phyloP scores from a whole-genome alignment of 1,140 invertebrate genomes.

The Agrypnia vestita region DNA sequence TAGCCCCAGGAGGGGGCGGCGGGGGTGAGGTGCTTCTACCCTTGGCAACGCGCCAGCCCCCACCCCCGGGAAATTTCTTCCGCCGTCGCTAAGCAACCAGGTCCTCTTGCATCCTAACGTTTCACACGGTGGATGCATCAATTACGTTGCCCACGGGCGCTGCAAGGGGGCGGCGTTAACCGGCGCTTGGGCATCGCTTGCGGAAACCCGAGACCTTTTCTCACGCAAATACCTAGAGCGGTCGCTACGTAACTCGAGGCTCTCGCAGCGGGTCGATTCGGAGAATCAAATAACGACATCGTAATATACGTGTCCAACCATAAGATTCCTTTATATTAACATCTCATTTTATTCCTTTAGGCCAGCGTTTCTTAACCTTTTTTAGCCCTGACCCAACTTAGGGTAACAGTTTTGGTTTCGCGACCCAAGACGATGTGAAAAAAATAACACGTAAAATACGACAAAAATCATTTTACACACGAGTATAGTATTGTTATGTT shows the following conservation, averaged over 20 bases:
- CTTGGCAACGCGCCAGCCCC: conserved; percentile 51
- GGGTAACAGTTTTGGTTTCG: too few species aligned
- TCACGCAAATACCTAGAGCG: background rate
- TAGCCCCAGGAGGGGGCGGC: background rate
- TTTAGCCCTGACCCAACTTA: too few species aligned
- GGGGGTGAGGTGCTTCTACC: conserved; percentile 2
- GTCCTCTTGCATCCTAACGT: conserved; percentile 53
- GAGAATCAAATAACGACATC: too few species aligned
- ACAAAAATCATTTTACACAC: too few species aligned
- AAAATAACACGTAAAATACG: too few species aligned
- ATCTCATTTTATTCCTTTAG: too few species aligned
- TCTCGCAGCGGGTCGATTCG: background rate
- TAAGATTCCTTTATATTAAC: too few species aligned
- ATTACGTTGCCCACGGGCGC: conserved; percentile 21
- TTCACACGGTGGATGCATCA: conserved; percentile 53
- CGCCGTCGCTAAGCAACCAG: conserved; percentile 53
- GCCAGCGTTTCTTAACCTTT: too few species aligned
- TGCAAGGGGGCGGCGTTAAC: conserved; percentile 3
- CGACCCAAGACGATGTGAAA: too few species aligned
- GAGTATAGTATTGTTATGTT: too few species aligned
- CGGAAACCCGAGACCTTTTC: conserved; percentile 3
- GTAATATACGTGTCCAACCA: too few species aligned
- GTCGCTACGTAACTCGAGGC: background rate
- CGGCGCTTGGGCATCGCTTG: background rate
- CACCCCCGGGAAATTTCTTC: conserved; percentile 42